Evolutionary conservation across 2,797 vertebrate genomes (phyloP).

Genomic region (Myiothlypis chrysogaster): DNA sequence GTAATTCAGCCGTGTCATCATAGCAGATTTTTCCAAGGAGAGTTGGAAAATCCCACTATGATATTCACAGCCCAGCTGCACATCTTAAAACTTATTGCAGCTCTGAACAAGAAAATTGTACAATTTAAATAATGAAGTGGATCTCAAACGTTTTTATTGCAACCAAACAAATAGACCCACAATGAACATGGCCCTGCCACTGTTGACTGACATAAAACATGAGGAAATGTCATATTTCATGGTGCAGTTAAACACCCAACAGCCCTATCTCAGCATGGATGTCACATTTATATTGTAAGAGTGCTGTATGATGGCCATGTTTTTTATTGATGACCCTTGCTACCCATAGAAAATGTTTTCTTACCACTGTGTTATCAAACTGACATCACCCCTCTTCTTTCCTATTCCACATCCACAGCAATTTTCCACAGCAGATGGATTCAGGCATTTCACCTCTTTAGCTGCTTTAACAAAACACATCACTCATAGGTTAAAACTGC

Average conservation of each 20-base stretch:
- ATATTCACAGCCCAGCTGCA: background rate
- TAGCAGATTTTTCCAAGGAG: background rate
- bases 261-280: background rate
- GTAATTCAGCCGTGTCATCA: background rate
- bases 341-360: background rate
- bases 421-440: background rate
- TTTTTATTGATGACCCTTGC: slow-evolving; percentile 12
- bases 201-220: background rate
- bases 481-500: background rate
- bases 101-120: background rate
- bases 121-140: slow-evolving; percentile 1
- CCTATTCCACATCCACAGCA: background rate
- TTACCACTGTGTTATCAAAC: background rate
- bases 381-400: background rate
- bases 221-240: background rate
- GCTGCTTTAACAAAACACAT: background rate
- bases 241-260: background rate
- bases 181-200: background rate
- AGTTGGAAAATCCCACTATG: background rate
- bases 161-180: background rate
- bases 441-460: background rate
- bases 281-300: background rate
- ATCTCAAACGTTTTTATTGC: background rate
- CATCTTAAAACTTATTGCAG: background rate
- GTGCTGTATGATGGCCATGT: background rate